Conservation (phyloP, 2,113 vertebrate genomes). For the Tympanuchus pallidicinctus region DNA sequence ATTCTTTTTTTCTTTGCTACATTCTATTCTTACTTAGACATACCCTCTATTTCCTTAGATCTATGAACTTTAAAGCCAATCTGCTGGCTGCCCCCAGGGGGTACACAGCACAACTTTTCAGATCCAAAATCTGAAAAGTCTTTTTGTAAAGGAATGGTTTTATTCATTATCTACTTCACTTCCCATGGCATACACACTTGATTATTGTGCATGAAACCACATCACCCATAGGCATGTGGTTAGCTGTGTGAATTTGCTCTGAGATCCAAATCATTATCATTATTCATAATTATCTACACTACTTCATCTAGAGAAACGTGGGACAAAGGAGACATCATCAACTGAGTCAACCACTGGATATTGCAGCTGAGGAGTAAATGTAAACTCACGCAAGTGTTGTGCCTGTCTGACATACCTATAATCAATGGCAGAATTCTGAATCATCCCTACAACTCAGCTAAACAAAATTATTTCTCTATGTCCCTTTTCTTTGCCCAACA, state of each 20-base stretch:
- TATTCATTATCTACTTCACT: constrained; percentile 17
- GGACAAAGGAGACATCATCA: constrained; percentile 58
- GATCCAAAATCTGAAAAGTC: not conserved
- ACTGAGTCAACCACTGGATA: constrained; percentile 43
- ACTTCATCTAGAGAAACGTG: constrained; percentile 57
- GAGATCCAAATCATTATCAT: constrained; percentile 43
- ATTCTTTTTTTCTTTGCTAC: not conserved
- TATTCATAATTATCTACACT: constrained; percentile 68
- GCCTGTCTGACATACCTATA: not conserved
- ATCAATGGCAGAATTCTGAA: constrained; percentile 24
- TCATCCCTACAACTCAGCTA: not conserved
- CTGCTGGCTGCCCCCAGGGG: not conserved
- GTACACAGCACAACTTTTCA: not conserved
- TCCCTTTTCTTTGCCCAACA: not conserved
- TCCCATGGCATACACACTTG: not conserved
- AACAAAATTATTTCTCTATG: not conserved
- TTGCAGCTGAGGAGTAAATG: constrained; percentile 12
- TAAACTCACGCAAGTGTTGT: not conserved
- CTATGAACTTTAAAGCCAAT: not conserved
- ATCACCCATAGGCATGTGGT: constrained; percentile 35
- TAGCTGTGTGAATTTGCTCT: constrained; percentile 37
- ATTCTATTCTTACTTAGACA: not conserved
- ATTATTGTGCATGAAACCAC: constrained; percentile 39
- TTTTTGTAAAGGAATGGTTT: constrained; percentile 12
- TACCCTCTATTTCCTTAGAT: not conserved